phyloP scores from a whole-genome alignment of 2,797 vertebrate species.

The Buceros bicornis region DNA sequence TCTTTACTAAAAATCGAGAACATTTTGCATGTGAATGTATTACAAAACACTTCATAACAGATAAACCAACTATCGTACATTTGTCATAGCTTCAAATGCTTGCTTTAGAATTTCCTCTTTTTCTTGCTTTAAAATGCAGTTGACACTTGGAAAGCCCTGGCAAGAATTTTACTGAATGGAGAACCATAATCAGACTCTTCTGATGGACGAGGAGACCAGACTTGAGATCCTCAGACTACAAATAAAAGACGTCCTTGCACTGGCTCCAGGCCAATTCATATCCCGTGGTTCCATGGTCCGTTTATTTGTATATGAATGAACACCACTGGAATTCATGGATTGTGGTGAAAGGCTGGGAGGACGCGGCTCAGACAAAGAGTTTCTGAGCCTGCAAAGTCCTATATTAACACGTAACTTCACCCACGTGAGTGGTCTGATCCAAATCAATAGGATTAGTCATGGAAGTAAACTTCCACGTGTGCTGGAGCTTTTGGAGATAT shows the following conservation, averaged over 20 bases:
- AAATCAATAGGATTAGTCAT: slow-evolving; percentile 10
- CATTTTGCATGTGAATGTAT: neutral
- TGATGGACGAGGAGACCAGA: neutral
- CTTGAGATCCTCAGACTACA: neutral
- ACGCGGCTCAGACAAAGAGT: neutral
- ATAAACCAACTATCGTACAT: neutral
- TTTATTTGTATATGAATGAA: slow-evolving; percentile 42
- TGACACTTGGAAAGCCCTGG: neutral
- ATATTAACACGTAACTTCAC: neutral
- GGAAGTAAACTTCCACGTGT: neutral
- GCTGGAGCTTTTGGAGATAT: neutral
- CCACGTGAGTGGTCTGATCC: neutral
- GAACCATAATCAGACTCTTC: neutral
- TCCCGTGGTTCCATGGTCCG: neutral
- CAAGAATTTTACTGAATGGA: neutral
- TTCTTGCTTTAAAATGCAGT: neutral
- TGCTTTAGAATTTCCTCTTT: neutral
- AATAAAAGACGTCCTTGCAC: neutral
- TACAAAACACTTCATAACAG: slow-evolving; percentile 14
- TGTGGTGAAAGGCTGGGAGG: neutral
- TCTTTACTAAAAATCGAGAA: neutral
- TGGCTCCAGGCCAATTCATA: slow-evolving; percentile 30
- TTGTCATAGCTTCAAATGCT: neutral
- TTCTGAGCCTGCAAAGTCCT: neutral
- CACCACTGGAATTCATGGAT: neutral